A percentile compares a stretch with the other conserved stretches of the same genome.
Evolutionary conservation across 2,888 invertebrate species (phyloP).

Genomic region (Coelogynopora nodosa): DNA sequence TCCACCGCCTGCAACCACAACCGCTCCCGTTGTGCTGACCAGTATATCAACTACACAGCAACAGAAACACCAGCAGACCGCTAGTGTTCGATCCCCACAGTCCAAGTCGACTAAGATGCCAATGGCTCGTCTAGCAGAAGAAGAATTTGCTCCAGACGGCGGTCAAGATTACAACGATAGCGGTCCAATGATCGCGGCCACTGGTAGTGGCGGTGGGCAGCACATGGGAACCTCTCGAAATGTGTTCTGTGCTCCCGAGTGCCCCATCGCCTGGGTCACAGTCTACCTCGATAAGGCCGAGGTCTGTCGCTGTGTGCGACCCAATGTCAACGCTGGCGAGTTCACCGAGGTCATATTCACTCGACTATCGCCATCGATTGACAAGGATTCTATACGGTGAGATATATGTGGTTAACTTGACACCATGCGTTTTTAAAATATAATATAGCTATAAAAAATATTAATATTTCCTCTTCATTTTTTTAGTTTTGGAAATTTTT

Average conservation of each 20-base stretch:
- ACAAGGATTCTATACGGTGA: constrained; percentile 53
- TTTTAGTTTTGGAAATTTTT: no score
- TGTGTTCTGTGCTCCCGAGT: constrained; percentile 1
- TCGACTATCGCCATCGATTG: constrained; percentile 50
- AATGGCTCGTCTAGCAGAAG: constrained; percentile 38
- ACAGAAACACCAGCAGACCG: neutral
- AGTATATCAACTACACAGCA: neutral
- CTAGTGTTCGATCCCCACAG: neutral
- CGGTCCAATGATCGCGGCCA: neutral
- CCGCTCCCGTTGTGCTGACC: neutral
- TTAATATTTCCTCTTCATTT: no score
- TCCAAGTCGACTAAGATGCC: neutral
- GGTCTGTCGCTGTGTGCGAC: constrained; percentile 48
- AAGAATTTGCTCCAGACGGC: constrained; percentile 21
- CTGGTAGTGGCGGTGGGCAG: neutral
- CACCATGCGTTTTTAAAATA: no score
- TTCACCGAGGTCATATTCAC: constrained; percentile 51
- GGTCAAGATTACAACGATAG: constrained; percentile 22
- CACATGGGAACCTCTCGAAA: neutral
- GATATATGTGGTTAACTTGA: neutral
- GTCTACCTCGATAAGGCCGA: constrained; percentile 54
- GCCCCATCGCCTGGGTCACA: constrained; percentile 47
- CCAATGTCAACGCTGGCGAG: constrained; percentile 42
- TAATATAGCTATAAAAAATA: no score
- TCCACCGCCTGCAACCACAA: neutral